Conservation (phyloP, 2,888 invertebrate species). For the Panopea generosa region DNA sequence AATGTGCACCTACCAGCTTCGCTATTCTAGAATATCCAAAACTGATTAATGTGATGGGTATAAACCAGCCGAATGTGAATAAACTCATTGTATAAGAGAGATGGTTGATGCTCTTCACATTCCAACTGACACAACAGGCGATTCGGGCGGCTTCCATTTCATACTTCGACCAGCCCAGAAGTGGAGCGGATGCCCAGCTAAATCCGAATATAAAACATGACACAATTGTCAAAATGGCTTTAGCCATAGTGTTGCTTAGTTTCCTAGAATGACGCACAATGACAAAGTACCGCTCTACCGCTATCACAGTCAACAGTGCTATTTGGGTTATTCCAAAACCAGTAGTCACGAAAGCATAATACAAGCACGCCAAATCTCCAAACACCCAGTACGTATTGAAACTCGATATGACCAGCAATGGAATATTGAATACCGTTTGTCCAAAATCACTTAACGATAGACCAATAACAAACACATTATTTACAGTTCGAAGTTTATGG, state of each 20-base stretch:
- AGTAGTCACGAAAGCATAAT: conserved; percentile 42
- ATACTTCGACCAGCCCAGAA: conserved; percentile 48
- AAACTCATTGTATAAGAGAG: conserved; percentile 38
- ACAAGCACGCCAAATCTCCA: conserved; percentile 30
- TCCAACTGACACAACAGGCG: conserved; percentile 47
- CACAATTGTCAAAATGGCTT: conserved; percentile 9
- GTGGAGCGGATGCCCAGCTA: conserved; percentile 36
- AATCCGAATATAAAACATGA: conserved; percentile 30
- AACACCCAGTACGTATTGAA: conserved; percentile 38
- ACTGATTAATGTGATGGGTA: conserved; percentile 33
- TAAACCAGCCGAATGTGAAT: conserved; percentile 42
- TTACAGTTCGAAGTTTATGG: conserved; percentile 18
- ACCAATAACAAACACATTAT: conserved; percentile 35
- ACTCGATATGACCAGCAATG: conserved; percentile 30
- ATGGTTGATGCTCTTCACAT: conserved; percentile 5
- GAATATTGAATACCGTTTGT: conserved; percentile 33
- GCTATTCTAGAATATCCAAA: conserved; percentile 48
- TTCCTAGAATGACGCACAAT: conserved; percentile 28
- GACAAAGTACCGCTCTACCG: conserved; percentile 39
- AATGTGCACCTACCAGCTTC: conserved; percentile 37
- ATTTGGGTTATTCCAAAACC: conserved; percentile 44
- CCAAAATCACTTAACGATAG: conserved; percentile 39
- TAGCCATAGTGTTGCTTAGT: conserved; percentile 17
- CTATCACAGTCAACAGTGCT: conserved; percentile 34
- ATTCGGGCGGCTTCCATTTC: conserved; percentile 30